Evolutionary conservation across 2,888 invertebrate genomes (phyloP).

Genomic region (Drosophila suboccidentalis): DNA sequence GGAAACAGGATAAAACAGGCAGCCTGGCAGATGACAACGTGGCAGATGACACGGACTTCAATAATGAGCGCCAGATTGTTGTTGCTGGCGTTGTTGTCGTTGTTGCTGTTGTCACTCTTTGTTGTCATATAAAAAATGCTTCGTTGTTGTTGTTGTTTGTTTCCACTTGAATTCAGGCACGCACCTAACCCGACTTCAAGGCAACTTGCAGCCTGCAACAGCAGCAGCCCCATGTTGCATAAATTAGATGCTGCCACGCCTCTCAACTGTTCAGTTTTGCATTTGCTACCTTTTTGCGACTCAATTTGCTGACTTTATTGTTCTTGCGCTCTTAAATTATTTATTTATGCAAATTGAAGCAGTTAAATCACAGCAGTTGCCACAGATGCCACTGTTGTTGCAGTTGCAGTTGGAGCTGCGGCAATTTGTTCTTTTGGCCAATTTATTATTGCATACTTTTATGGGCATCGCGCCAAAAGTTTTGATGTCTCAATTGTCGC

Average conservation of each 20-base stretch:
- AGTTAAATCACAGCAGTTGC: conserved; percentile 66
- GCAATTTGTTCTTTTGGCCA: conserved; percentile 31
- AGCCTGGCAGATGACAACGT: conserved; percentile 38
- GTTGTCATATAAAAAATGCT: conserved; percentile 35
- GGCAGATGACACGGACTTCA: conserved; percentile 72
- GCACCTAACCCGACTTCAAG: conserved; percentile 35
- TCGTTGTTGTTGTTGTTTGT: conserved; percentile 5
- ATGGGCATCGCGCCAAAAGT: conserved; percentile 55
- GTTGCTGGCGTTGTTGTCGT: conserved; percentile 26
- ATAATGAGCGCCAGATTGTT: conserved; percentile 69
- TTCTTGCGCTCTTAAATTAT: conserved; percentile 69
- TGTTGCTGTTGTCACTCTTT: conserved; percentile 40
- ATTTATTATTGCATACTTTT: conserved; percentile 76
- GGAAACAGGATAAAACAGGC: conserved; percentile 35
- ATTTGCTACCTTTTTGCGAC: conserved; percentile 58
- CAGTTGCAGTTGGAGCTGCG: conserved; percentile 12
- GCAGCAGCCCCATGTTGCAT: conserved; percentile 51
- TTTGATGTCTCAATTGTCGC: conserved; percentile 65
- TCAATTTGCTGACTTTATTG: conserved; percentile 78
- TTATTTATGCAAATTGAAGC: conserved; percentile 81
- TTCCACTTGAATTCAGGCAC: conserved; percentile 49
- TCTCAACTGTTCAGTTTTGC: conserved; percentile 24
- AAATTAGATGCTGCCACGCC: conserved; percentile 65
- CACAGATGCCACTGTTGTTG: background rate
- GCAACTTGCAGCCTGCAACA: conserved; percentile 15